Evolutionary conservation across 2,888 invertebrate genomes (phyloP).

Genomic region (Cerceris rybyensis): DNA sequence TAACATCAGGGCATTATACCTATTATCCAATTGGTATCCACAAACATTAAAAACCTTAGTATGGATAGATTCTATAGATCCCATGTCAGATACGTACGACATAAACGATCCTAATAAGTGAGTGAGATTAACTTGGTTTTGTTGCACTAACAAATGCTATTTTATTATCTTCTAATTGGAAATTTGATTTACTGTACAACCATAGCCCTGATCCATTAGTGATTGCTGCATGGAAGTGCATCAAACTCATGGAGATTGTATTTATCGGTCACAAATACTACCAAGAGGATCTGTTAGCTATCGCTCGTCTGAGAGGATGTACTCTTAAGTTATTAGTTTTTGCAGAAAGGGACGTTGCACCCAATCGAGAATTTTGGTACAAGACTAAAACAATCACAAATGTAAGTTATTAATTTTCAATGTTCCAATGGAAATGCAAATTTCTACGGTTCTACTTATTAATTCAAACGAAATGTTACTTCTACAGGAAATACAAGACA

Average conservation of each 20-base stretch:
- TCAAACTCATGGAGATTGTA: conserved; percentile 84
- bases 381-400: conserved; percentile 70
- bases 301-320: conserved; percentile 85
- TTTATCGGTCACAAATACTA: conserved; percentile 85
- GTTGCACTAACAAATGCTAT: background rate
- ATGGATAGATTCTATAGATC: conserved; percentile 84
- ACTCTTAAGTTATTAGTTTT: conserved; percentile 84
- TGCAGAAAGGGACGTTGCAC: conserved; percentile 83
- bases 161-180: conserved; percentile 1
- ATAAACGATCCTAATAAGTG: conserved; percentile 70
- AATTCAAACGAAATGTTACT: conserved; percentile 8
- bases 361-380: conserved; percentile 66
- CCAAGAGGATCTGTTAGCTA: conserved; percentile 86
- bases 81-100: conserved; percentile 67
- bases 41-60: conserved; percentile 84
- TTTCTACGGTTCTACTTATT: background rate
- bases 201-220: conserved; percentile 85
- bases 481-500: conserved; percentile 83
- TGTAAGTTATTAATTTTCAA: conserved; percentile 62
- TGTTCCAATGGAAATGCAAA: background rate
- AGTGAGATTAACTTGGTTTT: conserved; percentile 28
- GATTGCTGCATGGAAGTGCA: conserved; percentile 87
- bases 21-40: conserved; percentile 83
- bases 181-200: conserved; percentile 15
- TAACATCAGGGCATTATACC: conserved; percentile 84